Conservation (phyloP, 2,888 invertebrate species). For the Megalurothrips usitatus region DNA sequence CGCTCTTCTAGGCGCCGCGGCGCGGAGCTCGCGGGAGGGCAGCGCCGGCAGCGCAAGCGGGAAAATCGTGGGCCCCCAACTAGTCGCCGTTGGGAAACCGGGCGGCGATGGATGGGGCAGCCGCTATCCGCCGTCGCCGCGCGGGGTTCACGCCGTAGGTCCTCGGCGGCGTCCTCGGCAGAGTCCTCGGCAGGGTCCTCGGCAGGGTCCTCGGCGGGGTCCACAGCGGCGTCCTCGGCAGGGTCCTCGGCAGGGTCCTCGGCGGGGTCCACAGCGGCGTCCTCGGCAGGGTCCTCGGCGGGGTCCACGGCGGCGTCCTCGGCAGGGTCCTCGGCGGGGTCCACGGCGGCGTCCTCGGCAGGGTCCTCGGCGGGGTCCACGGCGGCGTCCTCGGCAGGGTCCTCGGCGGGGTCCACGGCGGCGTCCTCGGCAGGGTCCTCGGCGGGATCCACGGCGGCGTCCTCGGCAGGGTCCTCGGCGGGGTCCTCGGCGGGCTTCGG, state of each 20-base stretch:
- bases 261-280: not conserved
- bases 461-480: no score
- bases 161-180: not conserved
- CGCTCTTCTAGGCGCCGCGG: not conserved
- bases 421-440: no score
- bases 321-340: not conserved
- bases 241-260: no score
- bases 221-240: not conserved
- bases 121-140: not conserved
- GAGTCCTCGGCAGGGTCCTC: not conserved
- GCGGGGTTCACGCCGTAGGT: no score
- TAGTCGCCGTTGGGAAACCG: not conserved
- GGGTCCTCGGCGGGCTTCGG: no score
- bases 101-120: no score
- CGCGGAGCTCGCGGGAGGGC: not conserved
- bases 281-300: not conserved
- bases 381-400: no score
- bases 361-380: no score
- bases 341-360: not conserved
- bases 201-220: not conserved
- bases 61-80: conserved; percentile 1
- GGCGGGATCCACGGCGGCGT: no score
- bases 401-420: no score
- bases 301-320: not conserved
- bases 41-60: not conserved